Evolutionary conservation across 2,888 invertebrate genomes (phyloP).

Genomic region (Caenorhabditis sulstoni): DNA sequence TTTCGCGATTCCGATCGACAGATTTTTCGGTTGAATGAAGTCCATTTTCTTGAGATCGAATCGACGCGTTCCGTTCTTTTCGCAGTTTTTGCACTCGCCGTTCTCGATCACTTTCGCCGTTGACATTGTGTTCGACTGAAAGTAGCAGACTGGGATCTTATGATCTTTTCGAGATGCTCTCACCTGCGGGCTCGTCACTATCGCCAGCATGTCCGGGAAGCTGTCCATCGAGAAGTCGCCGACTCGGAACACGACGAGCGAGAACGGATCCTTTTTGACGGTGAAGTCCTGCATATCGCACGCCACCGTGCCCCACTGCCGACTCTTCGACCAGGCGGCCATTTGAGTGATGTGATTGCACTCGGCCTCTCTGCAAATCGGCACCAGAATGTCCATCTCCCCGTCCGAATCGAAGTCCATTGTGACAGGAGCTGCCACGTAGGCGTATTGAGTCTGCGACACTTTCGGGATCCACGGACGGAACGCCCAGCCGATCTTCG

Average conservation of each 20-base stretch:
- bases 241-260: conserved; percentile 72
- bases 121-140: conserved; percentile 18
- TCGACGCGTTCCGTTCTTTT: conserved; percentile 67
- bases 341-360: conserved; percentile 61
- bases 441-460: conserved; percentile 34
- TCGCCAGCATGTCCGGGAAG: conserved; percentile 76
- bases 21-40: conserved; percentile 60
- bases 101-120: conserved; percentile 69
- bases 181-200: conserved; percentile 35
- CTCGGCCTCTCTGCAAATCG: conserved; percentile 70
- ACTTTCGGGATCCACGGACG: conserved; percentile 47
- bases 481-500: conserved; percentile 45
- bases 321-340: conserved; percentile 27
- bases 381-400: conserved; percentile 73
- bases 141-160: background rate
- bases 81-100: conserved; percentile 66
- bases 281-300: conserved; percentile 67
- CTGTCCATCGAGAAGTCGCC: conserved; percentile 79
- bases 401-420: conserved; percentile 76
- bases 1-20: conserved; percentile 55
- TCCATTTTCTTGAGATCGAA: conserved; percentile 64
- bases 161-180: too few relatives aligned
- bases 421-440: conserved; percentile 69
- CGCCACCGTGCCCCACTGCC: conserved; percentile 61
- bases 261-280: conserved; percentile 45